A percentile compares a stretch with the other conserved stretches of the same genome.
Evolutionary conservation across 2,888 invertebrate species (phyloP).

Genomic region (Meghimatium bilineatum): DNA sequence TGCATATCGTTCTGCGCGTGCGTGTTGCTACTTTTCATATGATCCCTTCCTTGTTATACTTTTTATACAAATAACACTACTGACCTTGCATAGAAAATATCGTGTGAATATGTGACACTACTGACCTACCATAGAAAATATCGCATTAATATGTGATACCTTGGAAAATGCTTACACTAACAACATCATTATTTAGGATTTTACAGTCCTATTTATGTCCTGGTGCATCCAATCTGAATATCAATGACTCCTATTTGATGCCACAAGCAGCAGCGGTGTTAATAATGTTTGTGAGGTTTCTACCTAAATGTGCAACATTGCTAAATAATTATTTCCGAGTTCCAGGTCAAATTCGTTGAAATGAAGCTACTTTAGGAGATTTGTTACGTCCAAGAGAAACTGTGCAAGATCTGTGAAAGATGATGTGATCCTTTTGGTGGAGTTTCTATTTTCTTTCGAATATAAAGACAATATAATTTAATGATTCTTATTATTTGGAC

Average conservation of each 20-base stretch:
- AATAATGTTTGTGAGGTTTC: background rate
- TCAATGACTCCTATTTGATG: background rate
- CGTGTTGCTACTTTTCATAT: background rate
- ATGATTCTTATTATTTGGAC: no score
- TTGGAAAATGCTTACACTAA: background rate
- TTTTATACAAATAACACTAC: background rate
- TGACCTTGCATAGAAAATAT: background rate
- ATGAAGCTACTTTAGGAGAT: constrained; percentile 11
- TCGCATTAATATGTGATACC: background rate
- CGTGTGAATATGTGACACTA: background rate
- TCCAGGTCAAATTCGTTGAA: background rate
- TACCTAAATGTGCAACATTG: background rate
- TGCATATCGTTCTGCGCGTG: no score
- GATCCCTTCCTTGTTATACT: background rate
- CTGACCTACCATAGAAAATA: background rate
- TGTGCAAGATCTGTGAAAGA: background rate
- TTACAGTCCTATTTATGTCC: background rate
- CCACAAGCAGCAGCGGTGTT: background rate
- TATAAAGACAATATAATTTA: background rate
- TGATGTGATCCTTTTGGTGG: no score
- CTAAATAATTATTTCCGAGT: background rate
- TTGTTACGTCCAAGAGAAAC: background rate
- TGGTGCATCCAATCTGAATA: background rate
- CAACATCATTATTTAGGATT: background rate
- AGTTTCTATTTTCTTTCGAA: background rate